Percentiles rank a stretch among this genome's conserved stretches.
These are phyloP conservation scores for Drosophila ohnishii DNA, from an alignment of 1,140 invertebrate genomes.

Conservation along the genomic window DNA sequence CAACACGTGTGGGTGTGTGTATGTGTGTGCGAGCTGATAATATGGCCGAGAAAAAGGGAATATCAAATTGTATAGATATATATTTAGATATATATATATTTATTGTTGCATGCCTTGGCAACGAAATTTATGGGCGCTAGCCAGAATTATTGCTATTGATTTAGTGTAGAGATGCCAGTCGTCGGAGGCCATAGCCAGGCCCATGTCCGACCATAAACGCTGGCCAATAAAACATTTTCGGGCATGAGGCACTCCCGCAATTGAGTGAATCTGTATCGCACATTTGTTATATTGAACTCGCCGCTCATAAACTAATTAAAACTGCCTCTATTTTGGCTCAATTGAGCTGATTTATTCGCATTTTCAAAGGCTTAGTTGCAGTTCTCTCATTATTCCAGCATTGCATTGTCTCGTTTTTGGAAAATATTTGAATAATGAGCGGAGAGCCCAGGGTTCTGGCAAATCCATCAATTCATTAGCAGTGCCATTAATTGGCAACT, in stretches of 20 bases:
- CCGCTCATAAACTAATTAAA: conserved; percentile 26
- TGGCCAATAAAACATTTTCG: conserved; percentile 36
- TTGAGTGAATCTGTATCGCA: not conserved
- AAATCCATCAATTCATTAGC: conserved; percentile 34
- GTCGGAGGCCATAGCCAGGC: conserved; percentile 21
- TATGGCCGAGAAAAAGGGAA: conserved; percentile 31
- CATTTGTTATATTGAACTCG: not conserved
- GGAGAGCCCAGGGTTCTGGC: too few relatives aligned
- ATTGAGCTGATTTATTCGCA: conserved; percentile 7
- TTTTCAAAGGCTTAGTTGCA: conserved; percentile 4
- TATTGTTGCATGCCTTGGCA: conserved; percentile 31
- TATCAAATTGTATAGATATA: conserved; percentile 31
- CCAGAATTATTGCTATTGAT: conserved; percentile 75
- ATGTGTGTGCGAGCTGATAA: conserved; percentile 28
- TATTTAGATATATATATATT: conserved; percentile 19
- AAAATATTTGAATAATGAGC: conserved; percentile 6
- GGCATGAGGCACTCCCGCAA: conserved; percentile 6
- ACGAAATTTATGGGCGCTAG: conserved; percentile 54
- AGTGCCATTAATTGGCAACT: conserved; percentile 31
- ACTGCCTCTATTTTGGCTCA: conserved; percentile 3
- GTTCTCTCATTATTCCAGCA: not conserved
- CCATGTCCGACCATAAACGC: conserved; percentile 49
- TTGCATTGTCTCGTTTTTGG: conserved; percentile 5
- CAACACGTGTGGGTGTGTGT: conserved; percentile 44
- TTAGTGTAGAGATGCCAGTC: conserved; percentile 33